Evolutionary conservation across 64 coral and sea anemone species (phyloP).

Genomic region (Actinia tenebrosa): DNA sequence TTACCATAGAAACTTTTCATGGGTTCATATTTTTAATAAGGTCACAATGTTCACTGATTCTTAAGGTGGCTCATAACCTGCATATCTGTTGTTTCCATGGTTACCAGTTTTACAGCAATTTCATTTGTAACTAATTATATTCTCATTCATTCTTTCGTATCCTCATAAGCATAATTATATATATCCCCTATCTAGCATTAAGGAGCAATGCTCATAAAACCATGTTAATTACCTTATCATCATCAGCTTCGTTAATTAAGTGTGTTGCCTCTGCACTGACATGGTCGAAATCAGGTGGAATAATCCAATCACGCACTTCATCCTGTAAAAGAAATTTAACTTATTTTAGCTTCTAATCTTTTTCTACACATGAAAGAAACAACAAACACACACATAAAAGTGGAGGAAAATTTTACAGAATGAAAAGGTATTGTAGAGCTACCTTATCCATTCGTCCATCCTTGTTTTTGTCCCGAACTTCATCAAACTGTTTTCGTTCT

Average conservation of each 20-base stretch:
- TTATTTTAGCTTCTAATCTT: no score
- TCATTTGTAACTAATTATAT: neutral
- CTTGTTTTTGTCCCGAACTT: slow-evolving; percentile 86
- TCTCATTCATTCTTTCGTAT: no score
- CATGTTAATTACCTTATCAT: slow-evolving; percentile 46
- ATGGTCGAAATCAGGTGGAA: slow-evolving; percentile 93
- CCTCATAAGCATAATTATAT: neutral
- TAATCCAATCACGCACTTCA: slow-evolving; percentile 92
- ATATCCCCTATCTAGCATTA: neutral
- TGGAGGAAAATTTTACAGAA: no score
- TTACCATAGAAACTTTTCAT: neutral
- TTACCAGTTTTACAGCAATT: neutral
- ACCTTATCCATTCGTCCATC: slow-evolving; percentile 96
- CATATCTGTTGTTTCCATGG: neutral
- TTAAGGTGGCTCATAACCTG: neutral
- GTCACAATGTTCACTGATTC: no score
- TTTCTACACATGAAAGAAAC: no score
- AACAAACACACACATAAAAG: no score
- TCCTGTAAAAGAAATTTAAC: slow-evolving; percentile 43
- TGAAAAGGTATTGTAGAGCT: neutral
- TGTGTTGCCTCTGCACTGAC: slow-evolving; percentile 83
- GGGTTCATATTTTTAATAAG: no score
- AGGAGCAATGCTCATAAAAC: neutral
- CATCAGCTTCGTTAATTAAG: slow-evolving; percentile 87
- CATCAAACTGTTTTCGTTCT: slow-evolving; percentile 80